phyloP scores from a whole-genome alignment of 35 echinoderm and acorn worm species.

The Lytechinus pictus region DNA sequence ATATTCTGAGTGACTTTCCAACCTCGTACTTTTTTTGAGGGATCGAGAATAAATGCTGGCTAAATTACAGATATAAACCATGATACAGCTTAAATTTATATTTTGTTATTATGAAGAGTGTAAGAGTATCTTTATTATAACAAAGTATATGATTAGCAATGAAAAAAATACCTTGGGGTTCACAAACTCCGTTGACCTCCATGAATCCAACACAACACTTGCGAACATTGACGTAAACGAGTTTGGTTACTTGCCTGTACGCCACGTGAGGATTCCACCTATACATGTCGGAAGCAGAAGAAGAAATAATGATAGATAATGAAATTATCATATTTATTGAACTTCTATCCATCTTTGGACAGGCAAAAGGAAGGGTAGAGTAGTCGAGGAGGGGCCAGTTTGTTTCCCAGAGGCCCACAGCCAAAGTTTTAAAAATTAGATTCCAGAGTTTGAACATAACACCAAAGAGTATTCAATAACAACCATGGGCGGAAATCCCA shows the following conservation, averaged over 20 bases:
- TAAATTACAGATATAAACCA: neutral
- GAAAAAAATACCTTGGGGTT: neutral
- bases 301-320: neutral
- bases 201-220: constrained; percentile 42
- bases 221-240: constrained; percentile 13
- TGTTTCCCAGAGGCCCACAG: too few relatives aligned
- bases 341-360: too few relatives aligned
- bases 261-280: neutral
- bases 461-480: too few relatives aligned
- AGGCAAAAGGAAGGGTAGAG: too few relatives aligned
- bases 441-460: too few relatives aligned
- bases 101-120: neutral
- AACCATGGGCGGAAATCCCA: too few relatives aligned
- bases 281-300: neutral
- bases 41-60: neutral
- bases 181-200: constrained; percentile 41
- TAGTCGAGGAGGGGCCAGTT: too few relatives aligned
- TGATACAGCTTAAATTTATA: neutral
- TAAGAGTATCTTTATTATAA: neutral
- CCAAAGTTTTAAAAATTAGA: too few relatives aligned
- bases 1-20: neutral
- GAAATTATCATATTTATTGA: neutral
- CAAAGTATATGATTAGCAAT: neutral
- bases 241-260: neutral
- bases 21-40: neutral